These are phyloP conservation scores for Leptoclinus maculatus DNA, from an alignment of 2,797 vertebrate species.

Conservation along the genomic window DNA sequence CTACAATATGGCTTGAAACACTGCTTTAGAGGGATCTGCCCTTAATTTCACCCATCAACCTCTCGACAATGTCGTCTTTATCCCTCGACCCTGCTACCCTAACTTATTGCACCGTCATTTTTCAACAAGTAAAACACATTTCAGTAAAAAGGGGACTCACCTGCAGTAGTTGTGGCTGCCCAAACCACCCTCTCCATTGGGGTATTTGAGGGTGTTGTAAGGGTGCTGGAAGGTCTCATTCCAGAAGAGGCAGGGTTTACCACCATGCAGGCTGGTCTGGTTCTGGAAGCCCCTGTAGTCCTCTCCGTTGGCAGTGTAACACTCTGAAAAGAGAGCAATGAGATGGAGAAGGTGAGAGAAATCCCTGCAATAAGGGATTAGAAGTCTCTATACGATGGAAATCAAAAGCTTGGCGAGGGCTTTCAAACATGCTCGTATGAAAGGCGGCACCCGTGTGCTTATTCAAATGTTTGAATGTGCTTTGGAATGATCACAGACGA, in stretches of 20 bases:
- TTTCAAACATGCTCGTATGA: slow-evolving; percentile 39
- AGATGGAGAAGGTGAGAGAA: slow-evolving; percentile 9
- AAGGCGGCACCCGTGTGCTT: slow-evolving; percentile 9
- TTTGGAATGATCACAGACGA: slow-evolving; percentile 48
- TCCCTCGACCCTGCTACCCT: neutral
- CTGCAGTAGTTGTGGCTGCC: slow-evolving; percentile 98
- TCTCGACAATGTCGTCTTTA: neutral
- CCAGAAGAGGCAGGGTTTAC: slow-evolving; percentile 96
- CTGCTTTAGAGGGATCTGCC: neutral
- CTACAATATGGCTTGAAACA: neutral
- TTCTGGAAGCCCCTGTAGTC: slow-evolving; percentile 96
- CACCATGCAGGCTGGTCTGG: slow-evolving; percentile 90
- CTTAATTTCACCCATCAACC: neutral
- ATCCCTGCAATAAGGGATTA: slow-evolving; percentile 14
- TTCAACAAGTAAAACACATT: neutral
- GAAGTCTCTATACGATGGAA: slow-evolving; percentile 24
- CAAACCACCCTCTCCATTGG: slow-evolving; percentile 94
- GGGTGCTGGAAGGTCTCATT: slow-evolving; percentile 98
- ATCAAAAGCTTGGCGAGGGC: slow-evolving; percentile 50
- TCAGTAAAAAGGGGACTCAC: slow-evolving; percentile 71
- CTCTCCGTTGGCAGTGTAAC: slow-evolving; percentile 95
- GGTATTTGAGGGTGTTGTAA: slow-evolving; percentile 96
- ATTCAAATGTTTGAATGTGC: slow-evolving; percentile 48
- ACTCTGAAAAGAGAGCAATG: slow-evolving; percentile 84
- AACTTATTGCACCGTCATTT: neutral